Conservation (phyloP, 2,888 invertebrate genomes). For the Lagria hirta region DNA sequence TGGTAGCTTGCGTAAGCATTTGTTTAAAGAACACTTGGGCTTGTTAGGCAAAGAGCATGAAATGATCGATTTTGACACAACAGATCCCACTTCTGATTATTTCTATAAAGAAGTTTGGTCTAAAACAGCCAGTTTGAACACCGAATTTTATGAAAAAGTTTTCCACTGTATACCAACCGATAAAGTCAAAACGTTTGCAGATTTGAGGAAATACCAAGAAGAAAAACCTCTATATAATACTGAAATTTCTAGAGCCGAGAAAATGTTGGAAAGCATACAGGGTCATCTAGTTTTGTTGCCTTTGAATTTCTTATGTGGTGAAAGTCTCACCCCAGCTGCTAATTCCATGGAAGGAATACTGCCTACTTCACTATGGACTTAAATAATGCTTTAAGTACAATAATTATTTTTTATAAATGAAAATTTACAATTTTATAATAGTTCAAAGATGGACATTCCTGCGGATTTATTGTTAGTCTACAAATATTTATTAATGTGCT, state of each 20-base stretch:
- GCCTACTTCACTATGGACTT: conserved; percentile 93
- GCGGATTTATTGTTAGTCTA: too few species aligned
- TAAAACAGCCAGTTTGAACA: conserved; percentile 77
- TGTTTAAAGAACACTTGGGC: conserved; percentile 93
- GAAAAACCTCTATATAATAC: conserved; percentile 70
- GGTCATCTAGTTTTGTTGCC: conserved; percentile 90
- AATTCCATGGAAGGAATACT: conserved; percentile 88
- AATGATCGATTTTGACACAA: conserved; percentile 60
- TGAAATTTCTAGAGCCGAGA: conserved; percentile 72
- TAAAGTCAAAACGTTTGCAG: conserved; percentile 73
- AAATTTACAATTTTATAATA: too few species aligned
- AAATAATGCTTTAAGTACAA: conserved; percentile 37
- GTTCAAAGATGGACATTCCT: too few species aligned
- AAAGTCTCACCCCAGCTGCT: conserved; percentile 79
- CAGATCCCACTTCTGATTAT: conserved; percentile 76
- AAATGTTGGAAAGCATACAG: conserved; percentile 73
- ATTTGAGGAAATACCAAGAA: conserved; percentile 75
- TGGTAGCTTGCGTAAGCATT: conserved; percentile 76
- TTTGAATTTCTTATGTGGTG: conserved; percentile 83
- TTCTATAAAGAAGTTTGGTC: conserved; percentile 89
- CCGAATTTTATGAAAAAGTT: conserved; percentile 85
- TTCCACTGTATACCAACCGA: conserved; percentile 92
- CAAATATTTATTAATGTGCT: too few species aligned
- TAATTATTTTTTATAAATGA: conserved; percentile 12
- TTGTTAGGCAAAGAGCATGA: conserved; percentile 56